Evolutionary conservation across 1,140 invertebrate species (phyloP), one percentile per base, ranked within the genome.

Genomic region (Drosophila chauvacae): DNA sequence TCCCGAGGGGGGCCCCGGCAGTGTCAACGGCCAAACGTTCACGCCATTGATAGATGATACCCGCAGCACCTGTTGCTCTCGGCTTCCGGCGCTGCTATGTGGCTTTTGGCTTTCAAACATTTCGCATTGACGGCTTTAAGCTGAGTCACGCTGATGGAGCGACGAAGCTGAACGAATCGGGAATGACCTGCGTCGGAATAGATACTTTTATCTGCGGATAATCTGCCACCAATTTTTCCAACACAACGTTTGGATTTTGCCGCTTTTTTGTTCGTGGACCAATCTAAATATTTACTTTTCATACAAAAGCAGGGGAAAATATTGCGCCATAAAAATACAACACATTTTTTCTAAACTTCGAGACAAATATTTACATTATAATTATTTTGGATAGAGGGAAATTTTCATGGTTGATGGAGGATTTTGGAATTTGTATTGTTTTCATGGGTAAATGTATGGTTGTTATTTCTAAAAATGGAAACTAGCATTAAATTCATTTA

Each of bases 31-130:
- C 51, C 74, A 82, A 77, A 18, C 47, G 66, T 30, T 70, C 66
- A 71, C 35, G 68, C 55, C 68, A 72, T 59, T 69, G 81, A 80
- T 79, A 76, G 83, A 81, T 84, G 77, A 63, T 79, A 65, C 57
- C 57, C 39, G 57, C 59, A 66, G 48, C 80, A 86, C 82, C 83
- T 83, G 80, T 83, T 84, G 80, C 57, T n/a, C n/a, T 44, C 16
- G 53, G 37, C 53, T 57, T 48, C 56, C 53, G 50, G n/a, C 20
- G 50, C 51, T 55, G 51, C 51, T 37, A 37, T 37, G 35, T 39
- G 53, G 53, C 53, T 56, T 37, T 60, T 72, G 35, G 53, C 69
- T 44, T 60, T 72, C 41, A 45, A 48, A 18, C 45, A 53, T 68
- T 69, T 69, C 48, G 18, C 73, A 77, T 59, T 82, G 55, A 68